Evolutionary conservation across 1,140 invertebrate species (phyloP), one percentile per base, ranked within the genome.

Genomic region (Scaptomyza pallida): DNA sequence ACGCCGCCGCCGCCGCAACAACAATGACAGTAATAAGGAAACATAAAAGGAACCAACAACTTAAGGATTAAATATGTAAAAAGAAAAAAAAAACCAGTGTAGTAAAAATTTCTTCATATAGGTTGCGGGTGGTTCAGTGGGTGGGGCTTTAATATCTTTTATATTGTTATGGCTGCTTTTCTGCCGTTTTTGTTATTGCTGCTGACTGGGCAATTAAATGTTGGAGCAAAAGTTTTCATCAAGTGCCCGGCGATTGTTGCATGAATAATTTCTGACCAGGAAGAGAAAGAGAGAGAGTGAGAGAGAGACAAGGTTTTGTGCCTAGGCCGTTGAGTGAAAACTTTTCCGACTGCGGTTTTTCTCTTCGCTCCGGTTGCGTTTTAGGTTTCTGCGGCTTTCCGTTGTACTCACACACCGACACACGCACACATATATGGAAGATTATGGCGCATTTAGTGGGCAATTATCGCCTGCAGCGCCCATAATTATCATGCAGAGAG

Each of bases 401-500:
- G 43, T 76, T 26, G 59, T 43, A 55, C 57, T 63, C 16, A 61
- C 61, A 33, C 54, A 43, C 33, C 23, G 30, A 8, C 33, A 43
- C 44, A 35, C 35, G 23, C 30, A 40, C 12, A 37, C 12, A 26
- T n/a, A 40, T 44, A 23, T 13, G 1, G 17, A 19, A 67, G 77
- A 81, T 86, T 86, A 86, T 68, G 59, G 57, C 62, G 57, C 81
- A 65, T 79, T 85, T 85, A 85, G 81, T 85, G 81, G 81, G 81
- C 81, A 85, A 85, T 86, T 85, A 85, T 86, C 81, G 82, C 81
- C 81, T 86, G 81, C 81, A 85, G 81, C 64, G 73, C 55, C 60
- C 81, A 77, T 85, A 86, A 81, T 85, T 77, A 86, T 86, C 68
- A 81, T 72, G 56, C 81, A 73, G 65, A 74, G 69, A 74, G 69